A percentile compares a stretch with the other conserved stretches of the same genome.
These are phyloP conservation scores for Petrocephalus microphthalmus DNA, from an alignment of 2,113 vertebrate genomes.

Conservation along the genomic window DNA sequence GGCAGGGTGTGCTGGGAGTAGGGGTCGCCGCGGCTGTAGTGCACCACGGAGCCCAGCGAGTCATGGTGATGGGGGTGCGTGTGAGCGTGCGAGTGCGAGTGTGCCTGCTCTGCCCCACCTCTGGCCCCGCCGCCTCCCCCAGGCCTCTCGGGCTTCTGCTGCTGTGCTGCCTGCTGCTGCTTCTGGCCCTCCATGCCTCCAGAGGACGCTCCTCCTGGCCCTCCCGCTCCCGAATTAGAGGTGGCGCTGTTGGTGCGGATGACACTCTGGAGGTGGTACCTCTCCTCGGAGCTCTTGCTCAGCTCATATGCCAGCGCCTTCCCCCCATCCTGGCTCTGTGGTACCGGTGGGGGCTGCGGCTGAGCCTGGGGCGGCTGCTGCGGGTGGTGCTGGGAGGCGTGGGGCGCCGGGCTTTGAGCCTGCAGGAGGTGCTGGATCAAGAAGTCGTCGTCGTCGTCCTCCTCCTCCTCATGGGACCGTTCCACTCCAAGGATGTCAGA, in stretches of 20 bases:
- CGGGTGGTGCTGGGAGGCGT: slow-evolving; percentile 57
- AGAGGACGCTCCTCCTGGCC: slow-evolving; percentile 45
- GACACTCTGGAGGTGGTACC: slow-evolving; percentile 87
- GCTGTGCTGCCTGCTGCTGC: slow-evolving; percentile 65
- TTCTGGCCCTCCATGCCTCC: slow-evolving; percentile 70
- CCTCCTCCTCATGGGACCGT: slow-evolving; percentile 66
- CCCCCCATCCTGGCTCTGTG: slow-evolving; percentile 56
- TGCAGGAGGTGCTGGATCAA: slow-evolving; percentile 87
- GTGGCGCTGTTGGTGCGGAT: slow-evolving; percentile 83
- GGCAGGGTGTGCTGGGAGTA: slow-evolving; percentile 62
- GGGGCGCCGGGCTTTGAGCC: slow-evolving; percentile 65
- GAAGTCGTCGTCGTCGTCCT: slow-evolving; percentile 89
- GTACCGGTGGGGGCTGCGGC: slow-evolving; percentile 48
- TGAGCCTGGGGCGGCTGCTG: slow-evolving; percentile 57
- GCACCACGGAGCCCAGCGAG: slow-evolving; percentile 78
- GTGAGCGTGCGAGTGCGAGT: slow-evolving; percentile 57
- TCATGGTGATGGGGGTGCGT: slow-evolving; percentile 53
- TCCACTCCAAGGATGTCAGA: slow-evolving; percentile 61
- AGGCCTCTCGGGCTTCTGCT: slow-evolving; percentile 66
- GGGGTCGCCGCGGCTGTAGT: slow-evolving; percentile 72
- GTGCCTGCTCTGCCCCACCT: slow-evolving; percentile 56
- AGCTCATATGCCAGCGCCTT: slow-evolving; percentile 67
- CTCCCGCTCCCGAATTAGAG: slow-evolving; percentile 53
- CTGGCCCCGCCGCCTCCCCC: slow-evolving; percentile 38
- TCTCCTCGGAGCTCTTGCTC: slow-evolving; percentile 66